Percentiles rank a stretch among this genome's conserved stretches.
phyloP scores from a whole-genome alignment of 1,140 invertebrate genomes.

The Pantala flavescens region DNA sequence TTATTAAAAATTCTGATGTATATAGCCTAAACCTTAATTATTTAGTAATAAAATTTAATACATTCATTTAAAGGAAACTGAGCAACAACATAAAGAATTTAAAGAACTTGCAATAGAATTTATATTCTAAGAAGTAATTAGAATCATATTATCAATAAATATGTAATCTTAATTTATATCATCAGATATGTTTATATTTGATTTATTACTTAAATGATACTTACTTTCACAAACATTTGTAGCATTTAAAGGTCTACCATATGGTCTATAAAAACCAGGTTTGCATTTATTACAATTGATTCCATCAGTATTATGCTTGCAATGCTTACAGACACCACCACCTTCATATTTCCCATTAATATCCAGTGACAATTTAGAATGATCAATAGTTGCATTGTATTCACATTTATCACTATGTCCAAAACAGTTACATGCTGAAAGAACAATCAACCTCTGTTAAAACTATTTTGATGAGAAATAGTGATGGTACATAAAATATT shows the following conservation, averaged over 20 bases:
- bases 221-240: conserved; percentile 85
- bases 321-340: conserved; percentile 88
- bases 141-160: too few relatives aligned
- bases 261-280: conserved; percentile 73
- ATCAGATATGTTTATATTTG: too few relatives aligned
- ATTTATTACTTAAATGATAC: too few relatives aligned
- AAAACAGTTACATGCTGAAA: conserved; percentile 91
- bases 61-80: neutral
- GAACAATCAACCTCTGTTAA: neutral
- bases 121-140: too few relatives aligned
- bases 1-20: neutral
- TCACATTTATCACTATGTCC: conserved; percentile 82
- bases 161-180: too few relatives aligned
- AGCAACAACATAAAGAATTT: neutral
- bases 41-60: neutral
- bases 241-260: conserved; percentile 69
- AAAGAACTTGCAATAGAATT: too few relatives aligned
- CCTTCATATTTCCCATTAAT: conserved; percentile 85
- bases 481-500: neutral
- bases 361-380: conserved; percentile 69
- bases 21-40: neutral
- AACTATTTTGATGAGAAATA: neutral
- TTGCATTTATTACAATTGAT: conserved; percentile 95
- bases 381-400: conserved; percentile 78
- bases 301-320: conserved; percentile 86